A percentile compares a stretch with the other conserved stretches of the same genome.
Conservation (phyloP, 2,888 invertebrate genomes). For the Drosophila tripunctata region DNA sequence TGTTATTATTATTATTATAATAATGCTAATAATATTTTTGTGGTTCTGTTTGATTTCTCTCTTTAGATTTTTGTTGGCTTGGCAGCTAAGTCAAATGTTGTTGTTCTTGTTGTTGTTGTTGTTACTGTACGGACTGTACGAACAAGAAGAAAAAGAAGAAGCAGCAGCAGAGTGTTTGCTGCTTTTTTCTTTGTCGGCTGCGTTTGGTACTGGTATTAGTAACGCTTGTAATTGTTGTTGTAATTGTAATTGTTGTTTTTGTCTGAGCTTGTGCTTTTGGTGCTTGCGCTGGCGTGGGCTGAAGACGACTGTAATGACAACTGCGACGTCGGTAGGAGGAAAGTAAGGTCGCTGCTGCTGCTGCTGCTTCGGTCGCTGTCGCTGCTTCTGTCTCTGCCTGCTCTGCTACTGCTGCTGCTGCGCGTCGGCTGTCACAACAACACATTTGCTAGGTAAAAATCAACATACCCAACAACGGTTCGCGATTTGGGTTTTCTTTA, state of each 20-base stretch:
- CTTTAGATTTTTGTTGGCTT: constrained; percentile 53
- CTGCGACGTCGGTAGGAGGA: constrained; percentile 3
- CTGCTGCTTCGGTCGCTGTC: constrained; percentile 30
- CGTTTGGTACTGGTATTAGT: constrained; percentile 50
- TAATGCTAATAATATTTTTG: constrained; percentile 23
- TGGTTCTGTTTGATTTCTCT: constrained; percentile 40
- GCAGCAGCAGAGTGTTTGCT: too few relatives aligned
- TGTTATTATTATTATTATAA: too few relatives aligned
- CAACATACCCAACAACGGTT: constrained; percentile 43
- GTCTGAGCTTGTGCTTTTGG: neutral
- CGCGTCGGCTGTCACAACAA: constrained; percentile 57
- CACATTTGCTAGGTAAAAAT: constrained; percentile 60
- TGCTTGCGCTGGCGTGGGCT: constrained; percentile 41
- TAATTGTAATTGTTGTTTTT: constrained; percentile 7
- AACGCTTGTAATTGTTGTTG: neutral
- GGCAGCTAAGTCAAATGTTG: constrained; percentile 59
- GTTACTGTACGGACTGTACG: constrained; percentile 72
- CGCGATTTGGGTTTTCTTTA: constrained; percentile 19
- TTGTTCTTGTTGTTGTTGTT: constrained; percentile 29
- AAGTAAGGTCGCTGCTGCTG: constrained; percentile 47
- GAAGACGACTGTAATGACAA: too few relatives aligned
- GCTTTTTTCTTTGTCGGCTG: constrained; percentile 68
- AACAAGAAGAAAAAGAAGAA: constrained; percentile 69
- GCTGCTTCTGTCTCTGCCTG: constrained; percentile 31
- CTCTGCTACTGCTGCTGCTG: constrained; percentile 43